Percentiles rank a stretch among this genome's conserved stretches.
Conservation (phyloP, 2,113 vertebrate species). For the Apeltes quadracus region DNA sequence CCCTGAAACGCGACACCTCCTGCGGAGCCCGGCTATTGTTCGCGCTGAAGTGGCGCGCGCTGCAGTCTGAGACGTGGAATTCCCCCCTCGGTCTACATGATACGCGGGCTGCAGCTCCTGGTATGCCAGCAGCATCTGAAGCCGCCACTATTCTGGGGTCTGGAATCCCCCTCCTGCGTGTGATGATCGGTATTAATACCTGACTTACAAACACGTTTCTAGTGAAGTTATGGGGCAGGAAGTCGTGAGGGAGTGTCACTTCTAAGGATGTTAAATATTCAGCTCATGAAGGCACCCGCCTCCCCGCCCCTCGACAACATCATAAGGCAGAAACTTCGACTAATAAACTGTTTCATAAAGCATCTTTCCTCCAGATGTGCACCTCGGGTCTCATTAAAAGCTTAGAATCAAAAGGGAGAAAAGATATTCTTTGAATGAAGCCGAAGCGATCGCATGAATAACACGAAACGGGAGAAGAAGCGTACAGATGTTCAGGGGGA, state of each 20-base stretch:
- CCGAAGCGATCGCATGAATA: too few species aligned
- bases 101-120: slow-evolving; percentile 69
- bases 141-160: slow-evolving; percentile 77
- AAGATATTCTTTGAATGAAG: too few species aligned
- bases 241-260: slow-evolving; percentile 18
- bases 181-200: slow-evolving; percentile 80
- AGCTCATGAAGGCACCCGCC: not conserved
- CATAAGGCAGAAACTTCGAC: too few species aligned
- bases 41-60: slow-evolving; percentile 75
- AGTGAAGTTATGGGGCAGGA: slow-evolving; percentile 63
- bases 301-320: too few species aligned
- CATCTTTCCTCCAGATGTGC: too few species aligned
- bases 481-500: not conserved
- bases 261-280: not conserved
- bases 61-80: slow-evolving; percentile 77
- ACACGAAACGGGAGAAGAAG: not conserved
- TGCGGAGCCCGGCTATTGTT: slow-evolving; percentile 76
- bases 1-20: slow-evolving; percentile 78
- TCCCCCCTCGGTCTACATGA: slow-evolving; percentile 78
- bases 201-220: slow-evolving; percentile 73
- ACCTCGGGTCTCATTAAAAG: too few species aligned
- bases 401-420: too few species aligned
- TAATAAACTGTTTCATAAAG: too few species aligned
- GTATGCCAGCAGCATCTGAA: slow-evolving; percentile 79
- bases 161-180: slow-evolving; percentile 80